Conservation (phyloP, 1,140 invertebrate species). For the Littorina saxatilis region DNA sequence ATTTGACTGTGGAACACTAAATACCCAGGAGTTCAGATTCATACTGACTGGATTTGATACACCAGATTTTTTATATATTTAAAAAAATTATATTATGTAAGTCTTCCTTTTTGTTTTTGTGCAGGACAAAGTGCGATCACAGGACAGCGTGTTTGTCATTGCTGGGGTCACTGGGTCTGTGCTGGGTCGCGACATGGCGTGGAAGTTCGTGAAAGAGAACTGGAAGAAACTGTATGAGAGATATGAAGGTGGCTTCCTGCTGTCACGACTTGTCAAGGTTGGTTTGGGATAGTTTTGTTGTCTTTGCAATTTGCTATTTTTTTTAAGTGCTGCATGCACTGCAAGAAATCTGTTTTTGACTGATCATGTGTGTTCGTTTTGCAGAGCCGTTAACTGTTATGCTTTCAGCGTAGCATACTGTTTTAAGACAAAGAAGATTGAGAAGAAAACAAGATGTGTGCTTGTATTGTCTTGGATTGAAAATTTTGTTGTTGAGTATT, state of each 20-base stretch:
- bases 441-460: too few species aligned
- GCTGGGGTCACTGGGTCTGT: conserved; percentile 84
- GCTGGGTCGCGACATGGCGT: conserved; percentile 88
- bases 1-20: too few species aligned
- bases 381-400: too few species aligned
- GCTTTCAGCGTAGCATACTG: too few species aligned
- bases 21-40: too few species aligned
- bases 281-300: neutral
- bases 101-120: conserved; percentile 51
- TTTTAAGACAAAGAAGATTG: too few species aligned
- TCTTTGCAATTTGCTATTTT: neutral
- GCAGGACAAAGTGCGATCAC: conserved; percentile 91
- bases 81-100: too few species aligned
- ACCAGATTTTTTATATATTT: too few species aligned
- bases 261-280: conserved; percentile 86
- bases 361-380: too few species aligned
- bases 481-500: too few species aligned
- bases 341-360: too few species aligned
- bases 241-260: conserved; percentile 88
- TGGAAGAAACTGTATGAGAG: conserved; percentile 84
- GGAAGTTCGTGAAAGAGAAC: conserved; percentile 94
- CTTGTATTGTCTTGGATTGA: neutral
- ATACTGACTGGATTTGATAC: too few species aligned
- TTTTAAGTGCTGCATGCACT: neutral
- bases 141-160: conserved; percentile 93